These are phyloP conservation scores for Vidua macroura DNA, from an alignment of 2,113 vertebrate species.

Conservation along the genomic window DNA sequence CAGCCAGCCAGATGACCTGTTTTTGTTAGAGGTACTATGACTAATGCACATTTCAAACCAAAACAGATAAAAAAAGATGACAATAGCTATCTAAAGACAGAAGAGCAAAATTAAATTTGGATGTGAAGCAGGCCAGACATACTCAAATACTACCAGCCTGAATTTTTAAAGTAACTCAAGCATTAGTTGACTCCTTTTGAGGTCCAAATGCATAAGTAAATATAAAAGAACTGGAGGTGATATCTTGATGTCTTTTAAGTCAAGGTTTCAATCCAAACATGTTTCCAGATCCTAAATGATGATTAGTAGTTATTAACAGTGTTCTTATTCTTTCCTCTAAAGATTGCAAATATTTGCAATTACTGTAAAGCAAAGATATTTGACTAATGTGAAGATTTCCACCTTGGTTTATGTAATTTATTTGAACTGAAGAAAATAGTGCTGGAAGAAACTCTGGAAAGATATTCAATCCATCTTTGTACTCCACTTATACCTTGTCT, in stretches of 20 bases:
- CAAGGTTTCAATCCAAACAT: background rate
- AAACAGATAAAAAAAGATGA: background rate
- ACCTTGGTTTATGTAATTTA: background rate
- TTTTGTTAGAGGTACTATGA: background rate
- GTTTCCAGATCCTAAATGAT: background rate
- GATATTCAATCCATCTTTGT: background rate
- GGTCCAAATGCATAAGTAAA: background rate
- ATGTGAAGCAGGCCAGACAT: background rate
- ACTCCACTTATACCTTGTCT: background rate
- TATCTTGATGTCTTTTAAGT: background rate
- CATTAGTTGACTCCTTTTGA: background rate
- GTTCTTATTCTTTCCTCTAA: background rate
- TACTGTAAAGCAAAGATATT: background rate
- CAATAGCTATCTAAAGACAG: background rate
- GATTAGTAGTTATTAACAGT: background rate
- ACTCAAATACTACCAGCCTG: background rate
- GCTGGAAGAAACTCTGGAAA: background rate
- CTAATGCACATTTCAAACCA: background rate
- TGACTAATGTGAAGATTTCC: background rate
- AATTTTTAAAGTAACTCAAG: background rate
- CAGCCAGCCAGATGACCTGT: conserved; percentile 4
- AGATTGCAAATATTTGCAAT: background rate
- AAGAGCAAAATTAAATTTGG: background rate
- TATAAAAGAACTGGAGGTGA: background rate
- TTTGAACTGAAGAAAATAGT: background rate